Base-by-base conservation (phyloP, 1,140 invertebrate species). In the Neodiprion fabricii region DNA sequence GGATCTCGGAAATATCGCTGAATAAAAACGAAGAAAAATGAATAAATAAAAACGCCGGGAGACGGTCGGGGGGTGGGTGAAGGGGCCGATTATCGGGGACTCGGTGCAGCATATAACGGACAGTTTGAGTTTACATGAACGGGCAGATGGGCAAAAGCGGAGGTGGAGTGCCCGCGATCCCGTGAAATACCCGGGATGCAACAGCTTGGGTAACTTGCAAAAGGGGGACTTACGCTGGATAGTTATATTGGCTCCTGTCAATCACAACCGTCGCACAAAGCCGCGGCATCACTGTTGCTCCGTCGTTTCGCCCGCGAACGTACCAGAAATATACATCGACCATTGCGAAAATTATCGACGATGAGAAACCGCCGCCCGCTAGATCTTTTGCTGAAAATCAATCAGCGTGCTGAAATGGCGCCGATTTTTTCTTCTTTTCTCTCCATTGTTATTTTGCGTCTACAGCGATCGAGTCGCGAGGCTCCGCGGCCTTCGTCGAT, bases 141-240 rank as follows among this genome's bases (percentile, higher is more conserved):
- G 86, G 85, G 86, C 87, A 88, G 86, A 89, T 89, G 86, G 86
- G 53, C 53, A 9, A 61, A 40, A 40, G 28, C 28, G 28, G 28
- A 40, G 28, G 53, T 61, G 28, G 53, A 61, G 53, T 61, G 53
- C 53, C 5, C 53, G 28, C 28, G 28, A 40, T 40, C 28, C 2
- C 28, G 28, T 40, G 53, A 8, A 17, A 61, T 12, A 14, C 11
- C n/a, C 53, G 53, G 87, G 86, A 86, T 88, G 87, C 87, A 89
- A 88, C 87, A 89, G 87, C 87, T 89, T 89, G 87, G 86, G 86
- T 87, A 89, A 88, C 86, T 86, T 82, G 84, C 84, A 85, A 86
- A 86, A 85, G 82, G 84, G 83, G 84, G 81, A 79, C 80, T 85
- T 83, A 61, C 53, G 11, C 11, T 79, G 74, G 82, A 83, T 81